Conservation (phyloP, 1,140 invertebrate species). For the Charaxes varanes region DNA sequence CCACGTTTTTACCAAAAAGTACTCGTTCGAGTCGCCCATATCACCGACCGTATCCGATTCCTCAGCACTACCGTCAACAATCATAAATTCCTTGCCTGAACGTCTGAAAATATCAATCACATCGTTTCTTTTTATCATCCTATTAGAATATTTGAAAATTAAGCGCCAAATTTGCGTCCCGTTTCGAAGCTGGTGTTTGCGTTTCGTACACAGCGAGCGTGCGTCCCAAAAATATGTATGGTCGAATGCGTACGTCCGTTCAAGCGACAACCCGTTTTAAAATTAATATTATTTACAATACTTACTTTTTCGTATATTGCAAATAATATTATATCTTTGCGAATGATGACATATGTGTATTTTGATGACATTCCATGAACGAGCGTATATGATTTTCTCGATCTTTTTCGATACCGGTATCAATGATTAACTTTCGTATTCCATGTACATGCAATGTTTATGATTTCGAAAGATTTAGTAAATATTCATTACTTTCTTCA, state of each 20-base stretch:
- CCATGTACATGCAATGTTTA: too few species aligned
- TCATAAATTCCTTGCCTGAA: constrained; percentile 48
- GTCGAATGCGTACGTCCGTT: neutral
- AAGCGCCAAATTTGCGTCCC: constrained; percentile 18
- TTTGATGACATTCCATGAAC: too few species aligned
- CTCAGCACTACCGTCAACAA: constrained; percentile 56
- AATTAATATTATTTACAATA: constrained; percentile 4
- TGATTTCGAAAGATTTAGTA: too few species aligned
- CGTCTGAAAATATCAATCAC: constrained; percentile 52
- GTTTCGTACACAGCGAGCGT: constrained; percentile 6
- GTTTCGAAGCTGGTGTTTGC: constrained; percentile 3
- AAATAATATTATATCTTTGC: neutral
- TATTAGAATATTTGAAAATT: constrained; percentile 7
- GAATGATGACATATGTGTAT: too few species aligned
- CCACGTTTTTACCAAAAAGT: constrained; percentile 53
- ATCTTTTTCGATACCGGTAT: too few species aligned
- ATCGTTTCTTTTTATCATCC: constrained; percentile 18
- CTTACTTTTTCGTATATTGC: neutral
- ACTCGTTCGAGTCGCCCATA: constrained; percentile 45
- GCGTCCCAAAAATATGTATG: constrained; percentile 7
- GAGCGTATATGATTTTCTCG: too few species aligned
- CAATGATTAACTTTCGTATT: too few species aligned
- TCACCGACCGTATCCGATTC: constrained; percentile 38
- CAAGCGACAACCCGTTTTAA: constrained; percentile 6
- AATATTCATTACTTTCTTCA: too few species aligned